Evolutionary conservation across 2,888 invertebrate species (phyloP), one percentile per base, ranked within the genome.

Genomic region (Neoascia interrupta): DNA sequence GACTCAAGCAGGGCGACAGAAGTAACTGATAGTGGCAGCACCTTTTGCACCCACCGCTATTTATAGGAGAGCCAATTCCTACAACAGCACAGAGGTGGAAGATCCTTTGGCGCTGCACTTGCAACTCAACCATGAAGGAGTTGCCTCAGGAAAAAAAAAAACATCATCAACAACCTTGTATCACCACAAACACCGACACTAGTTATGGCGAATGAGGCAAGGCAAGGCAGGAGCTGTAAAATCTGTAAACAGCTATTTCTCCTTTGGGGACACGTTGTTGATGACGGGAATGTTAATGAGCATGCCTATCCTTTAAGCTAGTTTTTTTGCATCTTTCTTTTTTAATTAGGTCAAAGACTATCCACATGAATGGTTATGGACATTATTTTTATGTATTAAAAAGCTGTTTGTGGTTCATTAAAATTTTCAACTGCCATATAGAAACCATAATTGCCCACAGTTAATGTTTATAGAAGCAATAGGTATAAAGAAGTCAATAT

Each of bases 301-400:
- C 66, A 60, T 53, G 61, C 60, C 26, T 49, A 68, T 61, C 61
- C 54, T 61, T 45, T 21, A 6, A 15, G 8, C 2, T 4, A 13
- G 18, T 58, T 43, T 43, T 45, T 49, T 54, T 5, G 51, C 31
- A 8, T 31, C 37, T 56, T 43, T 34, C 10, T 23, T 37, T 69
- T 63, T 49, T 64, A 76, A 76, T 76, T 76, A 76, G 75, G 75
- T 70, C 75, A 76, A 70, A 56, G 63, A 76, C 70, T 63, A 63
- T 75, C 49, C 69, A 31, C 75, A 64, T 75, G 70, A 69, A 53
- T 63, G 69, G 39, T 63, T 69, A 63, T 37, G 47, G 56, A 63
- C 56, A 68, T 70, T 60, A 68, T 61, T 74, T 74, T 37, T 58
- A 70, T 28, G 56, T 28, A 21, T n/a, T 47, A 49, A 19, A 47